Evolutionary conservation across 2,888 invertebrate genomes (phyloP).

Genomic region (Clepsis dumicolana): DNA sequence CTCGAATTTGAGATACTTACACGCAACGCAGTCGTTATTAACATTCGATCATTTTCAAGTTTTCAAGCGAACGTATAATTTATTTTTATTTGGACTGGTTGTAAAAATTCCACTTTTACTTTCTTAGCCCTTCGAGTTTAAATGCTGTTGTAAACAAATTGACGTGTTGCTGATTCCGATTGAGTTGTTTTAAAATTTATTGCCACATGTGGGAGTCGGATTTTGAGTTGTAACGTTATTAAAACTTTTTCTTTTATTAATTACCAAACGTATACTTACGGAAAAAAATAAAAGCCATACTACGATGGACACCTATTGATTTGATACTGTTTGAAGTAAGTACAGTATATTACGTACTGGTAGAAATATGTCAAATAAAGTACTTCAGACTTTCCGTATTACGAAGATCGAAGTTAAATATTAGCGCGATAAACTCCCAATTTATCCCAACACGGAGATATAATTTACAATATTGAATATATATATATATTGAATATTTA

Average conservation of each 20-base stretch:
- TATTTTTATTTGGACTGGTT: conserved; percentile 42
- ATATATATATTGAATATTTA: too few relatives aligned
- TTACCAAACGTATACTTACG: background rate
- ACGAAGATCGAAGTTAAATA: background rate
- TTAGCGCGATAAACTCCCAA: too few relatives aligned
- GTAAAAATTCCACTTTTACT: conserved; percentile 43
- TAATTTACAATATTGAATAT: too few relatives aligned
- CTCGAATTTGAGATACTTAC: background rate
- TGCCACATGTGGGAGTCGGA: conserved; percentile 19
- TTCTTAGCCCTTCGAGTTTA: conserved; percentile 42
- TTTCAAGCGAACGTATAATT: conserved; percentile 38
- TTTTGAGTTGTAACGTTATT: background rate
- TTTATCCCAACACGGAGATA: too few relatives aligned
- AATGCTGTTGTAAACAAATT: conserved; percentile 36
- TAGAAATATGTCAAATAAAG: too few relatives aligned
- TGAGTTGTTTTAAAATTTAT: conserved; percentile 28
- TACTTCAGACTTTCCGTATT: too few relatives aligned
- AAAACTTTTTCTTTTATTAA: background rate
- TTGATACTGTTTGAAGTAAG: too few relatives aligned
- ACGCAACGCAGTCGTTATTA: conserved; percentile 4
- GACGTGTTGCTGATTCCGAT: conserved; percentile 32
- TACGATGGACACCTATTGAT: background rate
- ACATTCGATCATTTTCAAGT: conserved; percentile 34
- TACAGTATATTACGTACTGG: too few relatives aligned
- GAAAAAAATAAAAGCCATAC: too few relatives aligned